These are phyloP conservation scores for Chrysaora quinquecirrha DNA, from an alignment of 30 jellyfish, hydroid and myxozoan species.

Conservation along the genomic window DNA sequence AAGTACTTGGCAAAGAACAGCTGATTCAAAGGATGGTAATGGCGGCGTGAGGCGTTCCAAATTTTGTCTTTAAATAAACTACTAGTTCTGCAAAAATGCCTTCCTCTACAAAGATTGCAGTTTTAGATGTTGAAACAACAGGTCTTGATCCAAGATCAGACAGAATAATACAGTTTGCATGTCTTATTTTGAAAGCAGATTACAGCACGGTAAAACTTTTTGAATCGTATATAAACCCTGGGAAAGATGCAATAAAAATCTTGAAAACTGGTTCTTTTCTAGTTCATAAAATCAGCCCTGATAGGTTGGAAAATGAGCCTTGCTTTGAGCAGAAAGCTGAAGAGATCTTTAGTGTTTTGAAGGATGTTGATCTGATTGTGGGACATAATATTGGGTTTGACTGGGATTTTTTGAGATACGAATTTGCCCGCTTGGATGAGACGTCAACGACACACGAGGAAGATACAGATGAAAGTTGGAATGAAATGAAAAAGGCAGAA, in stretches of 20 bases:
- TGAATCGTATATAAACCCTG: slow-evolving; percentile 67
- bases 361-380: slow-evolving; percentile 20
- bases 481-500: background rate
- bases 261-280: background rate
- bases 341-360: slow-evolving; percentile 14
- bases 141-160: slow-evolving; percentile 35
- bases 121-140: slow-evolving; percentile 58
- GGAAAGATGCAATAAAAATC: slow-evolving; percentile 17
- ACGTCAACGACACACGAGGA: background rate
- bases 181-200: background rate
- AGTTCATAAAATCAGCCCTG: slow-evolving; percentile 20
- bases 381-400: slow-evolving; percentile 53
- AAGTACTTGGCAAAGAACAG: too few relatives aligned
- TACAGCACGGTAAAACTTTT: slow-evolving; percentile 17
- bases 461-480: slow-evolving; percentile 61
- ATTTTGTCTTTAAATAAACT: too few relatives aligned
- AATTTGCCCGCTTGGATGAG: slow-evolving; percentile 35
- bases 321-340: slow-evolving; percentile 13
- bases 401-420: slow-evolving; percentile 26
- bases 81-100: too few relatives aligned
- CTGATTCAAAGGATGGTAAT: too few relatives aligned
- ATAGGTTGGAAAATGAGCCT: slow-evolving; percentile 17
- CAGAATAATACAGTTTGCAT: slow-evolving; percentile 49
- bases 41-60: too few relatives aligned
- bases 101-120: slow-evolving; percentile 10